A percentile compares a stretch with the other conserved stretches of the same genome.
Evolutionary conservation across 2,113 vertebrate species (phyloP).

Genomic region (Propithecus coquereli): DNA sequence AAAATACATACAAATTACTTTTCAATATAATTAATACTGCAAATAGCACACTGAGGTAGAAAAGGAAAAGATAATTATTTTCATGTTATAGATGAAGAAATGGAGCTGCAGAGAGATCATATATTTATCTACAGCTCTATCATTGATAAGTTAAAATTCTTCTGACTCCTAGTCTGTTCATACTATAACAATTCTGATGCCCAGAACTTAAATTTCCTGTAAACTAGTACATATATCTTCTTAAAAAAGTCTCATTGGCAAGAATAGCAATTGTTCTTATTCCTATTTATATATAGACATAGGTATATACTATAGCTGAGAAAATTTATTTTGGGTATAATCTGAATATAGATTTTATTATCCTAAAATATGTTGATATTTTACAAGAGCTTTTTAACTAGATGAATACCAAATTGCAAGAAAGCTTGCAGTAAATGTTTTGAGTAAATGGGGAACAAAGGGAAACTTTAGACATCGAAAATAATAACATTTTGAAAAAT

Average conservation of each 20-base stretch:
- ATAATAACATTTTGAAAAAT: background rate
- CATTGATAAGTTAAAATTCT: background rate
- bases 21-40: background rate
- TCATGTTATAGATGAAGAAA: background rate
- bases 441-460: background rate
- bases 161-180: background rate
- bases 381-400: background rate
- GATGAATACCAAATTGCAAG: background rate
- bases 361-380: background rate
- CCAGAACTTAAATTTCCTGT: slow-evolving; percentile 3
- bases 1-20: background rate
- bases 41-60: background rate
- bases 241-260: background rate
- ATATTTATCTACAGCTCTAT: background rate
- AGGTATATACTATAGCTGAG: background rate
- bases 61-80: background rate
- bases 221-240: background rate
- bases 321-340: background rate
- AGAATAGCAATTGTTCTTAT: background rate
- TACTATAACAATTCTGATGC: background rate
- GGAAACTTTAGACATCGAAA: background rate
- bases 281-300: background rate
- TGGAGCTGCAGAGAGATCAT: background rate
- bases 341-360: background rate
- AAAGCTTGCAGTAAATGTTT: background rate